phyloP scores from a whole-genome alignment of 1,140 invertebrate species.

The Drosophila orosa region DNA sequence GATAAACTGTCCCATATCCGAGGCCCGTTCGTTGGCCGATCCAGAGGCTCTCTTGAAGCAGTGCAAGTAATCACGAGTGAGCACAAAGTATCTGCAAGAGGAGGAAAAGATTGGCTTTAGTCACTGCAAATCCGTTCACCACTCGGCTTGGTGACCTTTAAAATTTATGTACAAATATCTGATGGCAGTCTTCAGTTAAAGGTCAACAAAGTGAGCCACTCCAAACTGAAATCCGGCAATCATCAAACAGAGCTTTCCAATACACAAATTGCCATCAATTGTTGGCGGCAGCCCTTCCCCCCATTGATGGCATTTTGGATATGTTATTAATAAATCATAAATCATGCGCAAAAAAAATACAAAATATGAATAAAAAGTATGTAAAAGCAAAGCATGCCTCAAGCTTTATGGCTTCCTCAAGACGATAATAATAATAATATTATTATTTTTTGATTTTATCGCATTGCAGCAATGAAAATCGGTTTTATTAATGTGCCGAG shows the following conservation, averaged over 20 bases:
- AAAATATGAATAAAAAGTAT: slow-evolving; percentile 3
- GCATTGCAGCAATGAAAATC: slow-evolving; percentile 54
- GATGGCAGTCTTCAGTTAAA: slow-evolving; percentile 51
- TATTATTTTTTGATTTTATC: slow-evolving; percentile 46
- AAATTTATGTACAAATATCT: slow-evolving; percentile 34
- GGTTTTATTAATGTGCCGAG: slow-evolving; percentile 53
- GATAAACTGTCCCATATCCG: slow-evolving; percentile 90
- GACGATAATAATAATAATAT: slow-evolving; percentile 48
- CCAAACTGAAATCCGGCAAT: slow-evolving; percentile 19
- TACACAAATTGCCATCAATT: slow-evolving; percentile 39
- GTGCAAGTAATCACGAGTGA: slow-evolving; percentile 89
- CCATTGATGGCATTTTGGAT: slow-evolving; percentile 48
- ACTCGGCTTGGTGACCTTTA: slow-evolving; percentile 38
- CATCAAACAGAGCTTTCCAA: slow-evolving; percentile 35
- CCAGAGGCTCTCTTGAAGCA: slow-evolving; percentile 88
- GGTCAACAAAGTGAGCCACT: slow-evolving; percentile 50
- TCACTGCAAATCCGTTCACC: slow-evolving; percentile 25
- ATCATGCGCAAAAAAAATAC: slow-evolving; percentile 59
- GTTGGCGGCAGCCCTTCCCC: slow-evolving; percentile 21
- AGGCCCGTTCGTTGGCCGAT: slow-evolving; percentile 86
- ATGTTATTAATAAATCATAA: slow-evolving; percentile 76
- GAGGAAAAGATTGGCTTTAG: slow-evolving; percentile 12
- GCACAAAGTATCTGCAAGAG: slow-evolving; percentile 86
- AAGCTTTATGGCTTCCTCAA: slow-evolving; percentile 54
- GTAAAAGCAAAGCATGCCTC: slow-evolving; percentile 13